phyloP scores from a whole-genome alignment of 2,888 invertebrate species.

The Folsomia manolachei region DNA sequence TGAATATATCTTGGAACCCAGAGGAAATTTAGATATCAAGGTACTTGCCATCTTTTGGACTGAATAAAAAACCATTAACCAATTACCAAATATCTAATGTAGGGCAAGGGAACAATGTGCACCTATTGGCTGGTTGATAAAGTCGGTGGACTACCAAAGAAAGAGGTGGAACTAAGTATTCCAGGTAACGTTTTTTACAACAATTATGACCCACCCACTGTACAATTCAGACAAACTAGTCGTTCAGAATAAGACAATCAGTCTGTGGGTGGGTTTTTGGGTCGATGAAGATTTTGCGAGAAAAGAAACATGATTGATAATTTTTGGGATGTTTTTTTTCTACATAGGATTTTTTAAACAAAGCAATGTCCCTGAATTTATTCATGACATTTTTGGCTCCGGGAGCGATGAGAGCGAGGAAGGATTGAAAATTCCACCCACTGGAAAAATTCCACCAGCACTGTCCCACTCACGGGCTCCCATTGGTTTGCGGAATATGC shows the following conservation, averaged over 20 bases:
- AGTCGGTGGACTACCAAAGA: slow-evolving; percentile 52
- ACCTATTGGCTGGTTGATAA: slow-evolving; percentile 61
- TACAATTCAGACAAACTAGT: too few relatives aligned
- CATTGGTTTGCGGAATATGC: background rate
- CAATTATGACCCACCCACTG: too few relatives aligned
- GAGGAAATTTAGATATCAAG: slow-evolving; percentile 49
- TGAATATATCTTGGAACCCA: slow-evolving; percentile 52
- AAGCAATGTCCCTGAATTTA: too few relatives aligned
- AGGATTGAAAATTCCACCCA: slow-evolving; percentile 8
- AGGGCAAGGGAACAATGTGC: slow-evolving; percentile 62
- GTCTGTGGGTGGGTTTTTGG: too few relatives aligned
- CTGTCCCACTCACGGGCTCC: background rate
- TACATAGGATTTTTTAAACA: too few relatives aligned
- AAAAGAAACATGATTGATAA: too few relatives aligned
- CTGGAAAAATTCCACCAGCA: slow-evolving; percentile 1
- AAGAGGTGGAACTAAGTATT: slow-evolving; percentile 55
- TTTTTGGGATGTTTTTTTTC: too few relatives aligned
- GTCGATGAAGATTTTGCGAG: too few relatives aligned
- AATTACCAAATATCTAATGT: background rate
- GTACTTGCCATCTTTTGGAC: slow-evolving; percentile 24
- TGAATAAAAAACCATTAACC: background rate
- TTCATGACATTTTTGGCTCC: slow-evolving; percentile 46
- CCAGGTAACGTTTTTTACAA: too few relatives aligned
- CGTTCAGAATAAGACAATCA: too few relatives aligned
- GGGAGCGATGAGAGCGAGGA: slow-evolving; percentile 29